Conservation (phyloP, 2,888 invertebrate genomes). For the Tenodera sinensis region DNA sequence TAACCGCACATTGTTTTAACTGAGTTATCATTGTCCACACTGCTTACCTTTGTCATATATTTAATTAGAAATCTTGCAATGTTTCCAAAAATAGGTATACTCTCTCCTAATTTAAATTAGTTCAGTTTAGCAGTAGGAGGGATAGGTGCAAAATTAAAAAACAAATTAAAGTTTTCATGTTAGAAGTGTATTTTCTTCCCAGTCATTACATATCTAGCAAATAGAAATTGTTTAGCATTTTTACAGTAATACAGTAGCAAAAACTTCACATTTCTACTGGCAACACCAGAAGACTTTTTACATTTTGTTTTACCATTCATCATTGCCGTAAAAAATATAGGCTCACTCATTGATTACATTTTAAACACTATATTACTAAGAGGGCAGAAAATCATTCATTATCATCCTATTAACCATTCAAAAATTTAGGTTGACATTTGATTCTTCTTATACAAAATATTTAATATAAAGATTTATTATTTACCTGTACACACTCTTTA, state of each 20-base stretch:
- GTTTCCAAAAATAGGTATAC: too few species aligned
- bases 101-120: too few species aligned
- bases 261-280: constrained; percentile 11
- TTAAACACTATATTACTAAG: not conserved
- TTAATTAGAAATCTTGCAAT: too few species aligned
- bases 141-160: not conserved
- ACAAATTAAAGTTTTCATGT: not conserved
- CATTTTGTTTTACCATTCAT: not conserved
- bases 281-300: not conserved
- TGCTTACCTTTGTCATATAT: too few species aligned
- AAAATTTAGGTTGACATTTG: not conserved
- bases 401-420: not conserved
- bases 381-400: not conserved
- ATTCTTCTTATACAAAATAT: constrained; percentile 1
- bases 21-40: too few species aligned
- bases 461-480: not conserved
- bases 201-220: constrained; percentile 20
- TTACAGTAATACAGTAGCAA: constrained; percentile 23
- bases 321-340: constrained; percentile 24
- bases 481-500: not conserved
- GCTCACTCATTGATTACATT: constrained; percentile 3
- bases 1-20: too few species aligned
- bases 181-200: not conserved
- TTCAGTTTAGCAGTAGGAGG: not conserved
- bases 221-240: constrained; percentile 23